phyloP scores from a whole-genome alignment of 1,140 invertebrate species.

The Lethrus apterus region DNA sequence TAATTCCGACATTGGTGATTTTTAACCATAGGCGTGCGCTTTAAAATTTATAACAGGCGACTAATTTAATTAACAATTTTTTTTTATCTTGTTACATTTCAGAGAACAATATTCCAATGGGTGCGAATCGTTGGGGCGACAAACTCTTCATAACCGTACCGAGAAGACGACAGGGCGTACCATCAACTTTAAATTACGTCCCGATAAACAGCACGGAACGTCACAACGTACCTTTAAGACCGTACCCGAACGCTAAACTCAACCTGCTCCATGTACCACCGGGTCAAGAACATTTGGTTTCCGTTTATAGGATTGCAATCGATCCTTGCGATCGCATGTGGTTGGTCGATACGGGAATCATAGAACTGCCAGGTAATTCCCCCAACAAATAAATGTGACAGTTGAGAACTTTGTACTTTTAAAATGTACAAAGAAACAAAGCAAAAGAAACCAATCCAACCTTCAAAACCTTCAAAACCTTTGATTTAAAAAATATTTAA shows the following conservation, averaged over 20 bases:
- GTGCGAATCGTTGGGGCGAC: constrained; percentile 55
- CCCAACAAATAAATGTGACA: background rate
- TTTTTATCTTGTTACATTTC: constrained; percentile 30
- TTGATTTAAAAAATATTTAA: too few relatives aligned
- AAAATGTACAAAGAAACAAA: too few relatives aligned
- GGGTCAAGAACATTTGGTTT: constrained; percentile 46
- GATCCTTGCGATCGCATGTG: constrained; percentile 64
- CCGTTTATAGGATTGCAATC: constrained; percentile 57
- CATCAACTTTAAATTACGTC: constrained; percentile 64
- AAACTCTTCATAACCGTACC: constrained; percentile 67
- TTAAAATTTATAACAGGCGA: background rate
- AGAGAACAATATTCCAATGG: constrained; percentile 68
- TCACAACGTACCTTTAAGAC: constrained; percentile 44
- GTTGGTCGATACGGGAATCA: constrained; percentile 63
- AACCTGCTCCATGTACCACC: constrained; percentile 47
- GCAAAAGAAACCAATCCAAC: too few relatives aligned
- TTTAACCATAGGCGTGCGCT: background rate
- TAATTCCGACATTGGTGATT: background rate
- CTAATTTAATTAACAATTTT: background rate
- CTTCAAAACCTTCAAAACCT: too few relatives aligned
- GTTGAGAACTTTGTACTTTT: background rate
- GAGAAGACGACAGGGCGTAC: constrained; percentile 55
- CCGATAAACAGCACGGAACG: constrained; percentile 36
- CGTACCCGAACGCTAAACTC: constrained; percentile 53
- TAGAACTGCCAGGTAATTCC: constrained; percentile 45